Evolutionary conservation across 2,797 vertebrate genomes (phyloP).

Genomic region (Aotus griseimembra): DNA sequence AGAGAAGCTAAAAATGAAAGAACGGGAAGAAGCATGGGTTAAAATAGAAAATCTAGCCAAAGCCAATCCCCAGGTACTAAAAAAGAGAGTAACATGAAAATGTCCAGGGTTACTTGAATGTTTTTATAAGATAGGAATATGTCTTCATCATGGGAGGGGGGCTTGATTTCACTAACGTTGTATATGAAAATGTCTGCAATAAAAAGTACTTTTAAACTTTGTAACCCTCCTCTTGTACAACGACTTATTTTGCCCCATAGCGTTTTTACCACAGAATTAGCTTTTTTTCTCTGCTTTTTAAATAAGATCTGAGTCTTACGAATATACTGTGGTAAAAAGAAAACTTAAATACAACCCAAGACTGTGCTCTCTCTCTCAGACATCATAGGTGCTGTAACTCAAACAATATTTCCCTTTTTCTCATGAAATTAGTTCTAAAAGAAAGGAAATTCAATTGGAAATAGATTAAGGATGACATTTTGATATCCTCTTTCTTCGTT

Average conservation of each 20-base stretch:
- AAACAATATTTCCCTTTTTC: neutral
- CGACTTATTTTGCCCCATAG: conserved; percentile 74
- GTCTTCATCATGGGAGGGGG: conserved; percentile 60
- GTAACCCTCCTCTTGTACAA: conserved; percentile 82
- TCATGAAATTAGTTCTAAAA: neutral
- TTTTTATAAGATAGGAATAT: conserved; percentile 46
- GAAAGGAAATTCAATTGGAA: neutral
- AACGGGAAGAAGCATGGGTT: conserved; percentile 98
- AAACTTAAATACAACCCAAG: neutral
- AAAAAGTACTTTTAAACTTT: conserved; percentile 82
- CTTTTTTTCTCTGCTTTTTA: conserved; percentile 67
- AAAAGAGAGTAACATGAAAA: conserved; percentile 79
- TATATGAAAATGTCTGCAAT: conserved; percentile 78
- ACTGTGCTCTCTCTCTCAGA: neutral
- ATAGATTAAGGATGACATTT: neutral
- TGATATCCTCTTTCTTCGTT: neutral
- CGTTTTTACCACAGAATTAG: conserved; percentile 71
- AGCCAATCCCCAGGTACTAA: conserved; percentile 97
- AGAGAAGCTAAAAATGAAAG: conserved; percentile 98
- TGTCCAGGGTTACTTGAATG: conserved; percentile 61
- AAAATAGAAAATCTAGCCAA: conserved; percentile 99
- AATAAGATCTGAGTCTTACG: neutral
- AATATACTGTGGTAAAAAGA: conserved; percentile 54
- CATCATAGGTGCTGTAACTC: neutral
- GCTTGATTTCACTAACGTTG: conserved; percentile 62